Conservation (phyloP, 2,113 vertebrate species). For the Noturus placidus region DNA sequence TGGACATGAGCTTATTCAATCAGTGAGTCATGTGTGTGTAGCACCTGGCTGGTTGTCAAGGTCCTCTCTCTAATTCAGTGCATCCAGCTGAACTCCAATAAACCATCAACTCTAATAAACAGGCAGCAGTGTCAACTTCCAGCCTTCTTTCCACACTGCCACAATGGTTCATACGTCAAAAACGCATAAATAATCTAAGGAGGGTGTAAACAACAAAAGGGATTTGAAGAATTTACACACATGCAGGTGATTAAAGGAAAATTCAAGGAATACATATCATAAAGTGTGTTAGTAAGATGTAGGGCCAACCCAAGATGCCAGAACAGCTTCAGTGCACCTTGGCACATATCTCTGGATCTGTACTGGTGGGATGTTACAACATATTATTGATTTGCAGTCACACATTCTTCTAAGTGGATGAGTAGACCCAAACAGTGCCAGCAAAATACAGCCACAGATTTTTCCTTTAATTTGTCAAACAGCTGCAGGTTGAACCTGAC, state of each 20-base stretch:
- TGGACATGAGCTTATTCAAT: constrained; percentile 15
- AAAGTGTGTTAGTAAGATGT: not conserved
- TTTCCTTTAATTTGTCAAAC: not conserved
- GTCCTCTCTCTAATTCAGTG: constrained; percentile 69
- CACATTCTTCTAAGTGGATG: not conserved
- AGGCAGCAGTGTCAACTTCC: constrained; percentile 76
- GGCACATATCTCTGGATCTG: not conserved
- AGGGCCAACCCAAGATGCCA: not conserved
- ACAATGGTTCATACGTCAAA: constrained; percentile 48
- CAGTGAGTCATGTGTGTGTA: constrained; percentile 41
- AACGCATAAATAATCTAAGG: constrained; percentile 37
- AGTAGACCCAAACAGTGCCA: not conserved
- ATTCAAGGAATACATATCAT: not conserved
- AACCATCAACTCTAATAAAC: constrained; percentile 78
- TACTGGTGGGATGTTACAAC: not conserved
- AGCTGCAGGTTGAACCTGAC: not conserved
- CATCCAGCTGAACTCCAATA: constrained; percentile 72
- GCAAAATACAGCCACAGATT: not conserved
- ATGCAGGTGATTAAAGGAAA: not conserved
- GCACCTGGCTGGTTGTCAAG: constrained; percentile 57
- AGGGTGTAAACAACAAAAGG: not conserved
- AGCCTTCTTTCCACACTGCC: constrained; percentile 42
- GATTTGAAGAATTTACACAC: not conserved
- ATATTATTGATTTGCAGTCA: not conserved
- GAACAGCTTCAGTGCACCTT: not conserved